Evolutionary conservation across 2,797 vertebrate genomes (phyloP), one percentile per base, ranked within the genome.

Genomic region (Brotula barbata): DNA sequence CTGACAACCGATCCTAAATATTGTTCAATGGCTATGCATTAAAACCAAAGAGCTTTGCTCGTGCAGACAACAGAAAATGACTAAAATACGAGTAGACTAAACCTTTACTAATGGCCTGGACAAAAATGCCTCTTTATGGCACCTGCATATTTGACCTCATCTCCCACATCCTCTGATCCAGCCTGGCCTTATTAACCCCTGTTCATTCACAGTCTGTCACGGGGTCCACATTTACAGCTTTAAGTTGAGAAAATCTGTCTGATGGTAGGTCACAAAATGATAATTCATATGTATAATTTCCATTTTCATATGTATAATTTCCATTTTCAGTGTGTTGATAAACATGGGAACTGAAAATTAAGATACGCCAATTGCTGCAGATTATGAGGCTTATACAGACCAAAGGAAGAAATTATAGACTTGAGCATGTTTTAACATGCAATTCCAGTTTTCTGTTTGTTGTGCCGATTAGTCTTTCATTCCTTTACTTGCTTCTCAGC

Each of bases 381-480:
- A 12, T 44, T 5, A 17, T 17, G 23, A 47, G n/a, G 34, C 61
- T 22, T 64, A 59, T 40, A 44, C 53, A 52, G 54, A 43, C 50
- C 37, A 60, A 58, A 41, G 16, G 52, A 37, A 47, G 48, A 34
- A 63, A 20, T 46, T 37, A 45, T 22, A 42, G 39, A 48, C 13
- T 6, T 9, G 4, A 61, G 22, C 13, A 20, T 64, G 34, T 63
- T 66, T 78, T 58, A 20, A 59, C 7, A 1, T 25, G 17, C 12
- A 34, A 22, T 71, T 61, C 67, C 46, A 46, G 16, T 64, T 61
- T 70, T 59, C 6, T 28, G 34, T 70, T 68, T 68, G 36, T 78
- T 75, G 60, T 63, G 17, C 23, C n/a, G n/a, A n/a, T n/a, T n/a
- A n/a, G 13, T 56, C 17, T 49, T 19, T 40, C 41, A 49, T 42